These are phyloP conservation scores for Ennomos fuscantarius DNA, from an alignment of 2,888 invertebrate genomes.

Conservation along the genomic window DNA sequence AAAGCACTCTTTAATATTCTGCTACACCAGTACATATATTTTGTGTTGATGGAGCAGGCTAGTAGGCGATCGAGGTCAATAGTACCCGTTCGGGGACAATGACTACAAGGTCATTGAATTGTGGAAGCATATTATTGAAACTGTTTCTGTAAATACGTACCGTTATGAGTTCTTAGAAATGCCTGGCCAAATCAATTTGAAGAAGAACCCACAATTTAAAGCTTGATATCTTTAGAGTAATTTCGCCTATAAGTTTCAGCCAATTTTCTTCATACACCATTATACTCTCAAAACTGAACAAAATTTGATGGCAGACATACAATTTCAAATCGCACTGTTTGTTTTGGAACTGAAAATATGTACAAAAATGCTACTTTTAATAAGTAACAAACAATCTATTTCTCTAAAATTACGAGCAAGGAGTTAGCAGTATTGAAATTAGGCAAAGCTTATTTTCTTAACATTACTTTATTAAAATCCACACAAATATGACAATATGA, in stretches of 20 bases:
- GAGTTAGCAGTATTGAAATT: neutral
- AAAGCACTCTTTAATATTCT: slow-evolving; percentile 30
- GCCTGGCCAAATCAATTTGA: too few relatives aligned
- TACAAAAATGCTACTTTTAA: too few relatives aligned
- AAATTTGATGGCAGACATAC: too few relatives aligned
- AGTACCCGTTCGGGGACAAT: slow-evolving; percentile 56
- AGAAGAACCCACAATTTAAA: too few relatives aligned
- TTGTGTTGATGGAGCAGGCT: slow-evolving; percentile 38
- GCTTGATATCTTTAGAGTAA: too few relatives aligned
- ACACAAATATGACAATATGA: slow-evolving; percentile 42
- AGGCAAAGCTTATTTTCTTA: slow-evolving; percentile 3
- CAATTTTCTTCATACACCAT: too few relatives aligned
- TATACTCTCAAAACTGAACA: too few relatives aligned
- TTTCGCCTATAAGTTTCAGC: too few relatives aligned
- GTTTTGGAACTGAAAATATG: too few relatives aligned
- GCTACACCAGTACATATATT: slow-evolving; percentile 7
- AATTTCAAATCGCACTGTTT: too few relatives aligned
- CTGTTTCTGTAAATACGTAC: slow-evolving; percentile 5
- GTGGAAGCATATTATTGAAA: slow-evolving; percentile 15
- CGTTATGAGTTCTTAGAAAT: slow-evolving; percentile 12
- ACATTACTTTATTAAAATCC: slow-evolving; percentile 38
- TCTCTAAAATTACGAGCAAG: neutral
- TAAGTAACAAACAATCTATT: neutral
- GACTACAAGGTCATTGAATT: slow-evolving; percentile 58
- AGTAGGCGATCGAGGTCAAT: slow-evolving; percentile 67